Base-by-base conservation (phyloP, 1,140 invertebrate genomes). In the Diachasma alloeum region DNA sequence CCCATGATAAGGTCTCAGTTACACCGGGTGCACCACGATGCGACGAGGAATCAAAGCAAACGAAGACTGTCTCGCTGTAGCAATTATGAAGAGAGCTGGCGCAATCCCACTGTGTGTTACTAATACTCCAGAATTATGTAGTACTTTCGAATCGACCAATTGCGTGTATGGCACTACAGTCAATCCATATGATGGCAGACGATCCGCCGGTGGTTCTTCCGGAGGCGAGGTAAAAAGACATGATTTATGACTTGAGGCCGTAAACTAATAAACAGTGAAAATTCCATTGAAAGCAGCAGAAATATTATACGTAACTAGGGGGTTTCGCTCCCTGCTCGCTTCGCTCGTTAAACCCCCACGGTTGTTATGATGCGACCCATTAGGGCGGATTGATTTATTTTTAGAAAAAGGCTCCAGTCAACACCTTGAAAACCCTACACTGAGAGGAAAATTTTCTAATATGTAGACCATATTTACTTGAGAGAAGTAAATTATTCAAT, bases 81-180 rank as follows among this genome's bases (percentile, higher is more conserved):
- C 84, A 10, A 82, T 90, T 0, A 82, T 97, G 46, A 90, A 88
- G 78, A 82, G 89, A 13, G 92, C 95, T 24, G 95, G 97, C 10
- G 94, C 92, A n/a, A 96, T 98, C 71, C 92, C 94, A 0, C 83
- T 97, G 0, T 91, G 93, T 46, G 92, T 96, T 0, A 96, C 96
- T 1, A 96, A 96, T 85, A 94, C 94, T 0, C 95, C 96, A 0
- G 96, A 98, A 88, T 88, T 95, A 15, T 94, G 94, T 81, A 84
- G 94, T 31, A 93, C 92, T 77, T 93, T 92, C 87, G 94, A 96
- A 83, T 92, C 92, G 0, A 87, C 87, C 8, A 97, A 96, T 88
- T 86, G 90, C 22, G 81, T 95, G 0, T 92, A 91, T 78, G 97
- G 97, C 0, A 85, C 89, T 46, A 95, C 95, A 0, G 90, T 91